Percentiles rank a stretch among this genome's conserved stretches.
phyloP scores from a whole-genome alignment of 1,140 invertebrate genomes.

The Caenorhabditis inopinata region DNA sequence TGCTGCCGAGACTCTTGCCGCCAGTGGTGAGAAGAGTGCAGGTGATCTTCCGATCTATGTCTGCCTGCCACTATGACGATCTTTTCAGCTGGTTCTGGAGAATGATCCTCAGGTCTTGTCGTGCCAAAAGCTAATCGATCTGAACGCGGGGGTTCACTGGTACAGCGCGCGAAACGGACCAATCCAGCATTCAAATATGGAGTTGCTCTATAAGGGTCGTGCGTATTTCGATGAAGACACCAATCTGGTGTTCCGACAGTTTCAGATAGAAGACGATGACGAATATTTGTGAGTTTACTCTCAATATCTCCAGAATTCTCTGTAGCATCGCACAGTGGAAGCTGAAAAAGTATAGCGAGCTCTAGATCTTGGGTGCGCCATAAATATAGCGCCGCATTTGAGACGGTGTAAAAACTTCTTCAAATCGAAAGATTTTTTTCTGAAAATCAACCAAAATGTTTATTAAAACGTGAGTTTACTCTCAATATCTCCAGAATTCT shows the following conservation, averaged over 20 bases:
- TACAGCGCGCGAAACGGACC: not conserved
- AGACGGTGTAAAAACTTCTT: too few relatives aligned
- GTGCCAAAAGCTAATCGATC: slow-evolving; percentile 1
- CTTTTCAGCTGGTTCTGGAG: not conserved
- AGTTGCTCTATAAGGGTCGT: not conserved
- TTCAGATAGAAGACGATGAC: slow-evolving; percentile 15
- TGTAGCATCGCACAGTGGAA: too few relatives aligned
- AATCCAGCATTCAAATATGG: not conserved
- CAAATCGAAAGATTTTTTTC: too few relatives aligned
- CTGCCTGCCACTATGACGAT: not conserved
- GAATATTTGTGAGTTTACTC: slow-evolving; percentile 14
- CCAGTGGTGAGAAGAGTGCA: slow-evolving; percentile 21
- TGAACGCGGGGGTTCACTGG: not conserved
- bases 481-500: too few relatives aligned
- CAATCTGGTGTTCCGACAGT: not conserved
- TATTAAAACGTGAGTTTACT: too few relatives aligned
- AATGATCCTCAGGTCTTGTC: slow-evolving; percentile 13
- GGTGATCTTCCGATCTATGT: not conserved
- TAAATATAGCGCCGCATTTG: too few relatives aligned
- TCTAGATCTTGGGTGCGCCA: too few relatives aligned
- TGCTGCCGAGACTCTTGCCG: slow-evolving; percentile 26
- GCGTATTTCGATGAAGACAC: slow-evolving; percentile 23
- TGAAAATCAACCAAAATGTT: too few relatives aligned
- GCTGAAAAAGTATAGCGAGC: too few relatives aligned
- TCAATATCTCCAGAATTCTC: too few relatives aligned